Evolutionary conservation across 35 echinoderm and acorn worm genomes (phyloP).

Genomic region (Heliocidaris tuberculata): DNA sequence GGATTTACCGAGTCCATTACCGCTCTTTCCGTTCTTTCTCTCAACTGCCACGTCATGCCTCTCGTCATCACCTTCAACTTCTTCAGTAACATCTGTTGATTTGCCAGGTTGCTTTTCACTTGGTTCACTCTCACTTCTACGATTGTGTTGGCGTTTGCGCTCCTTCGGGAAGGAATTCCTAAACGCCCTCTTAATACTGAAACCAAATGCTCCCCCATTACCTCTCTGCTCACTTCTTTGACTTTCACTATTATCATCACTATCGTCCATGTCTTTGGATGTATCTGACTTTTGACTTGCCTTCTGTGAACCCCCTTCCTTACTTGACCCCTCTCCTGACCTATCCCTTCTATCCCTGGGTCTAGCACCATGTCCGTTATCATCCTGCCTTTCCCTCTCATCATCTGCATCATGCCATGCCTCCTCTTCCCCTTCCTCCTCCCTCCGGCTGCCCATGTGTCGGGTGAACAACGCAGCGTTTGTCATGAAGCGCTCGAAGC

Average conservation of each 20-base stretch:
- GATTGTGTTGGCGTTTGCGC: slow-evolving; percentile 81
- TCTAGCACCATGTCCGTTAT: background rate
- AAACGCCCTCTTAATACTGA: slow-evolving; percentile 72
- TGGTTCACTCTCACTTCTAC: slow-evolving; percentile 84
- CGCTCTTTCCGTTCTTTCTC: background rate
- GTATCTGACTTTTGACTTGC: background rate
- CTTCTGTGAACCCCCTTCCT: background rate
- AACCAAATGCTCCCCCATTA: slow-evolving; percentile 6
- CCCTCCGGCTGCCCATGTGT: slow-evolving; percentile 15
- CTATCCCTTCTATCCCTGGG: background rate
- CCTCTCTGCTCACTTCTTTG: slow-evolving; percentile 5
- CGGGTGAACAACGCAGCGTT: slow-evolving; percentile 38
- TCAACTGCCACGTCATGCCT: background rate
- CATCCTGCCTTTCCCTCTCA: background rate
- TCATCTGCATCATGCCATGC: slow-evolving; percentile 26
- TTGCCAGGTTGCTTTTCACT: background rate
- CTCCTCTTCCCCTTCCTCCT: background rate
- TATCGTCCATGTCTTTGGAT: slow-evolving; percentile 39
- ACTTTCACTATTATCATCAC: slow-evolving; percentile 5
- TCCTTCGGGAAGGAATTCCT: slow-evolving; percentile 70
- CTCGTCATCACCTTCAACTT: slow-evolving; percentile 19
- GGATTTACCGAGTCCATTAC: slow-evolving; percentile 22
- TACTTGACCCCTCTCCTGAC: slow-evolving; percentile 12
- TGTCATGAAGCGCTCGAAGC: slow-evolving; percentile 39
- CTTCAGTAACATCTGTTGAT: slow-evolving; percentile 11